Evolutionary conservation across 2,113 vertebrate species (phyloP), one percentile per base, ranked within the genome.

Genomic region (Callorhinus ursinus): DNA sequence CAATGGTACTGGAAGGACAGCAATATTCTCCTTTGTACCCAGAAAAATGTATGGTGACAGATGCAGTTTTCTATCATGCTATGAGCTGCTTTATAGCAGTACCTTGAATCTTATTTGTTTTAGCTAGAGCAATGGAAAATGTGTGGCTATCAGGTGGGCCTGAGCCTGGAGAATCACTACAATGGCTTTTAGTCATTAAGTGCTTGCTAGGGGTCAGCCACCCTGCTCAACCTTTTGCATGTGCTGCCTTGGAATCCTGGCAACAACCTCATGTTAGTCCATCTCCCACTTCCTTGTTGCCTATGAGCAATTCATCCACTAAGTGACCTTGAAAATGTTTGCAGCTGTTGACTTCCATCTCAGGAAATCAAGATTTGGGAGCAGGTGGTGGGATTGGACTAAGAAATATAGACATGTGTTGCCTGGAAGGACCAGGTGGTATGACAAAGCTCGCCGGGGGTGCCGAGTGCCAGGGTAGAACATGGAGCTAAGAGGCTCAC

Each of bases 291-390:
- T 82, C 59, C 36, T 96, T 26, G 33, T 74, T 80, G 5, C 18
- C 55, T 49, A 4, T 39, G n/a, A 26, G 69, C 24, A 79, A 42
- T 7, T 90, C 57, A 59, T 85, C 14, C 24, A 28, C 18, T 39
- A 77, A 82, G 7, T 80, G 31, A 79, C n/a, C 84, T 92, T 90
- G 80, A 90, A 87, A 92, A 93, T 15, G 49, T 83, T 79, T 61
- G 2, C 31, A 46, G 24, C n/a, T 92, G 5, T 26, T 65, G 22
- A 79, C 2, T 74, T 83, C 4, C 55, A 76, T 51, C 61, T 91
- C 39, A 67, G 39, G 8, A 92, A 81, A 76, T 96, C 33, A 92
- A 39, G 24, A 26, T 82, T 88, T 91, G 24, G 18, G 28, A 93
- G 42, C 92, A 95, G 33, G 14, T 76, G 2, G 21, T 31, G n/a